These are phyloP conservation scores for Scalopus aquaticus DNA, from an alignment of 2,113 vertebrate genomes.

Conservation along the genomic window DNA sequence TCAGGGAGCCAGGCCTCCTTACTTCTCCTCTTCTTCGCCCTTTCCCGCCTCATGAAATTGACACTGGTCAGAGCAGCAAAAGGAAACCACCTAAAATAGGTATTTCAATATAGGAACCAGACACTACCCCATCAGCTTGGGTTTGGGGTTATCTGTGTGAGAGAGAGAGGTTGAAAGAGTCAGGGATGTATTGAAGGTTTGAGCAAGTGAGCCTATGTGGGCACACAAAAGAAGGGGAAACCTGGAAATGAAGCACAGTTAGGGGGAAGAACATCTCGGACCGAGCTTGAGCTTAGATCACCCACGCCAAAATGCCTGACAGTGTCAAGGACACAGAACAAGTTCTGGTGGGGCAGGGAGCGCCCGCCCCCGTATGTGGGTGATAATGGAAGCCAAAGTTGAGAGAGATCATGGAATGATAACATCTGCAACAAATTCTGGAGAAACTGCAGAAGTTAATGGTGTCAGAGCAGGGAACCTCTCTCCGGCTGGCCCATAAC, in stretches of 20 bases:
- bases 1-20: constrained; percentile 23
- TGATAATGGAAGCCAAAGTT: not conserved
- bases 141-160: not conserved
- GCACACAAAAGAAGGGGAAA: not conserved
- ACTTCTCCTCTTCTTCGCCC: not conserved
- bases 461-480: not conserved
- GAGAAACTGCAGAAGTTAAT: not conserved
- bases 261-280: not conserved
- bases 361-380: too few species aligned
- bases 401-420: not conserved
- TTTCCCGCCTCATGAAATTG: constrained; percentile 1
- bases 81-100: constrained; percentile 49
- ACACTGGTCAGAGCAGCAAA: constrained; percentile 4
- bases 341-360: too few species aligned
- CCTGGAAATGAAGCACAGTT: not conserved
- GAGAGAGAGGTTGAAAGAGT: not conserved
- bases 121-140: not conserved
- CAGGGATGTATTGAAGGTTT: not conserved
- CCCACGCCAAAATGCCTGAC: not conserved
- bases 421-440: not conserved
- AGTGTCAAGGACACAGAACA: not conserved
- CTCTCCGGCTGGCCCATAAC: not conserved
- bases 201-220: not conserved
- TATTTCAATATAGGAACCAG: constrained; percentile 4
- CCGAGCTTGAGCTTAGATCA: not conserved